phyloP scores from a whole-genome alignment of 2,797 vertebrate genomes.

The Trachurus trachurus region DNA sequence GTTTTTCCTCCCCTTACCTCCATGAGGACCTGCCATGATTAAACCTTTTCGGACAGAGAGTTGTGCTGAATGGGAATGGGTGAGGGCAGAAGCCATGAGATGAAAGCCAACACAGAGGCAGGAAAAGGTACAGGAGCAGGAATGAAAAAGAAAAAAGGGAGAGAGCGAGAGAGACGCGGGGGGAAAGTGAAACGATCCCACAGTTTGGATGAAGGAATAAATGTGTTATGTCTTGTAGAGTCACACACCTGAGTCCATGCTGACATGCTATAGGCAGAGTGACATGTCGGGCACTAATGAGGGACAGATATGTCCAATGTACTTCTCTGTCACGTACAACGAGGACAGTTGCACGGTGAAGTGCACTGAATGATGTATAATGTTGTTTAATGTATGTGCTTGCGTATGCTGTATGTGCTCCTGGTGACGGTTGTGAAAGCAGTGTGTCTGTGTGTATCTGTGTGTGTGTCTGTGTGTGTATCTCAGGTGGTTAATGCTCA shows the following conservation, averaged over 20 bases:
- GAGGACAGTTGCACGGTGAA: neutral
- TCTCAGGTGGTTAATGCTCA: slow-evolving; percentile 44
- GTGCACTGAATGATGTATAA: slow-evolving; percentile 2
- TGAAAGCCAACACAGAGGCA: slow-evolving; percentile 31
- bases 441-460: neutral
- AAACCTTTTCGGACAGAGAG: slow-evolving; percentile 28
- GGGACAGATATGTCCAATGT: slow-evolving; percentile 15
- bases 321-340: slow-evolving; percentile 20
- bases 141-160: neutral
- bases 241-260: slow-evolving; percentile 33
- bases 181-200: slow-evolving; percentile 10
- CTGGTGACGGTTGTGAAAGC: neutral
- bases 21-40: slow-evolving; percentile 36
- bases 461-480: slow-evolving; percentile 6
- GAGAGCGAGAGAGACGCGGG: neutral
- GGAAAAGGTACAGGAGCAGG: slow-evolving; percentile 23
- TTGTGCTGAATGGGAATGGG: neutral
- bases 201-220: slow-evolving; percentile 36
- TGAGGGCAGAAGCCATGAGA: slow-evolving; percentile 11
- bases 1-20: slow-evolving; percentile 9
- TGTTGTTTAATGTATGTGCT: slow-evolving; percentile 12
- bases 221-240: slow-evolving; percentile 7
- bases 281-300: slow-evolving; percentile 62
- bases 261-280: slow-evolving; percentile 11
- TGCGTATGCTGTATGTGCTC: neutral